These are phyloP conservation scores for Orchesellides sinensis DNA, from an alignment of 2,888 invertebrate genomes.

Conservation along the genomic window DNA sequence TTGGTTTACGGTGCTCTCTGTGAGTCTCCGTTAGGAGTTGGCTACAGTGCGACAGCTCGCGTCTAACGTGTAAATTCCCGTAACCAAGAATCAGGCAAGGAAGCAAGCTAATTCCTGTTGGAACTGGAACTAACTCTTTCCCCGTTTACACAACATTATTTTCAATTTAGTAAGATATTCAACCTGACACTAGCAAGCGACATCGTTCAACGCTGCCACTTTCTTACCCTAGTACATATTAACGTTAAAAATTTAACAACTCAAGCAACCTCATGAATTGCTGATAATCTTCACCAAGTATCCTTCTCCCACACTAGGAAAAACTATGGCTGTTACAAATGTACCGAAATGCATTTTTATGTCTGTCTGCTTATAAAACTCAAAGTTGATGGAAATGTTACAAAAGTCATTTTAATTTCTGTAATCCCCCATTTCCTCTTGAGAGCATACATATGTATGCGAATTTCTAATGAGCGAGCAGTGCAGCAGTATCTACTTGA, in stretches of 20 bases:
- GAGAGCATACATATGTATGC: conserved; percentile 31
- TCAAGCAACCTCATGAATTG: conserved; percentile 58
- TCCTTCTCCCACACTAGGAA: neutral
- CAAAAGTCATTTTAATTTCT: conserved; percentile 52
- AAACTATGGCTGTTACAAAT: conserved; percentile 7
- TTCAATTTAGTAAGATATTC: conserved; percentile 59
- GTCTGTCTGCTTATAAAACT: conserved; percentile 7
- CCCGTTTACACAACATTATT: conserved; percentile 38
- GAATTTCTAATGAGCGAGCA: conserved; percentile 9
- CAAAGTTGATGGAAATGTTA: conserved; percentile 38
- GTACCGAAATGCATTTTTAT: neutral
- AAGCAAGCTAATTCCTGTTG: conserved; percentile 32
- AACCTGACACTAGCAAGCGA: conserved; percentile 39
- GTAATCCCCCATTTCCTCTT: conserved; percentile 16
- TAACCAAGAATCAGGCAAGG: neutral
- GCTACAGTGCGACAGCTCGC: neutral
- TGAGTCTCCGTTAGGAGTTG: too few species aligned
- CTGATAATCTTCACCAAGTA: conserved; percentile 48
- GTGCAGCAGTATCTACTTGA: too few species aligned
- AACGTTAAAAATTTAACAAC: conserved; percentile 53
- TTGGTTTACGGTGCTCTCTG: conserved; percentile 3
- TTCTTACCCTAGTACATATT: conserved; percentile 28
- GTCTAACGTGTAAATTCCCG: neutral
- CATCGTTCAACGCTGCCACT: conserved; percentile 20
- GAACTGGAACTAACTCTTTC: conserved; percentile 17